phyloP scores from a whole-genome alignment of 2,113 vertebrate species.

The Myotis lucifugus region DNA sequence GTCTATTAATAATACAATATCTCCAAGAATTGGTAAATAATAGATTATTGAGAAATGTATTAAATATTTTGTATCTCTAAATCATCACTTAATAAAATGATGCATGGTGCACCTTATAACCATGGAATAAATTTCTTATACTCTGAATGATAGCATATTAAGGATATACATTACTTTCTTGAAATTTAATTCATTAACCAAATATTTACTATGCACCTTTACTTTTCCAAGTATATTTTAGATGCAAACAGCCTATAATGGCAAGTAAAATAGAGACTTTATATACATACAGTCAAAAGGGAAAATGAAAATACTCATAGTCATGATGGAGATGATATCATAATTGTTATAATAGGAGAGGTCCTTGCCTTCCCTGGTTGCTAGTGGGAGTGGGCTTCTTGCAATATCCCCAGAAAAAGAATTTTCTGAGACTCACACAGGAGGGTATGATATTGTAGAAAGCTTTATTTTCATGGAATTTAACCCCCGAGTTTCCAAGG shows the following conservation, averaged over 20 bases:
- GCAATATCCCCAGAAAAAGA: background rate
- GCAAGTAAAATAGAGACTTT: background rate
- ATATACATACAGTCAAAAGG: background rate
- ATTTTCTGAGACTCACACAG: background rate
- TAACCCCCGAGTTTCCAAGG: background rate
- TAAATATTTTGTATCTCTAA: conserved; percentile 19
- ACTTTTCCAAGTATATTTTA: background rate
- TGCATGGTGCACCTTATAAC: background rate
- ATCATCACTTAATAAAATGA: conserved; percentile 45
- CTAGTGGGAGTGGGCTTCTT: background rate
- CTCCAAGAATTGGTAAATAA: background rate
- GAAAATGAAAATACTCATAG: background rate
- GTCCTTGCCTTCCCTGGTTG: too few relatives aligned
- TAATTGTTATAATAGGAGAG: background rate
- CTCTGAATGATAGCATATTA: background rate
- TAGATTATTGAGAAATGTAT: conserved; percentile 31
- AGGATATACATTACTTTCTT: conserved; percentile 23
- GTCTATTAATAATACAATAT: conserved; percentile 43
- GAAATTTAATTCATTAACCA: conserved; percentile 41
- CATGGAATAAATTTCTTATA: conserved; percentile 6
- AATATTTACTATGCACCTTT: background rate
- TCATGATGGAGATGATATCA: background rate
- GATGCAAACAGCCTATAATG: background rate
- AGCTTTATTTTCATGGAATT: background rate
- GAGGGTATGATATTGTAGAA: background rate